Percentiles rank a stretch among this genome's conserved stretches.
Conservation (phyloP, 2,113 vertebrate species). For the Oncorhynchus clarkii region DNA sequence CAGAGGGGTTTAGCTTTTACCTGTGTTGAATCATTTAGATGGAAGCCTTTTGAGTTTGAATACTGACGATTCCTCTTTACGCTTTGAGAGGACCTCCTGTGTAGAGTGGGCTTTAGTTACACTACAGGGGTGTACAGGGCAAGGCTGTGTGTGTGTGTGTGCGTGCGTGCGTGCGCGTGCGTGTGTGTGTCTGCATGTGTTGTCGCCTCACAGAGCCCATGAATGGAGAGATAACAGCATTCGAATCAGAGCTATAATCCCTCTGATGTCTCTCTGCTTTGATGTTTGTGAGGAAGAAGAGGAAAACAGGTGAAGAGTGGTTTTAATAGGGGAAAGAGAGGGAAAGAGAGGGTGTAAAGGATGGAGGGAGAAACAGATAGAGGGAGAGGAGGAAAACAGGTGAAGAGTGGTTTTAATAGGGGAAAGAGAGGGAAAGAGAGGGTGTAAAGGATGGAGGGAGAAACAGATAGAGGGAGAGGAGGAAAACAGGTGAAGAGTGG, state of each 20-base stretch:
- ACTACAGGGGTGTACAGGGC: background rate
- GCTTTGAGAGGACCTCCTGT: background rate
- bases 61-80: background rate
- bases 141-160: background rate
- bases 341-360: background rate
- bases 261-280: constrained; percentile 54
- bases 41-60: background rate
- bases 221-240: background rate
- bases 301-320: background rate
- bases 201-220: background rate
- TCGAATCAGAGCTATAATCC: constrained; percentile 10
- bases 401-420: no score
- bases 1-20: background rate
- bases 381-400: no score
- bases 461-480: constrained; percentile 9
- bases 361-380: background rate
- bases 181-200: background rate
- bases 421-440: no score
- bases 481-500: background rate
- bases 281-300: constrained; percentile 28
- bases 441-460: no score
- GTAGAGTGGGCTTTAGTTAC: background rate
- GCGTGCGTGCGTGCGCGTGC: background rate
- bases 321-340: background rate
- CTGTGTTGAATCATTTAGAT: background rate